These are phyloP conservation scores for Diglossa cyanea DNA, from an alignment of 2,797 vertebrate genomes.

Conservation along the genomic window DNA sequence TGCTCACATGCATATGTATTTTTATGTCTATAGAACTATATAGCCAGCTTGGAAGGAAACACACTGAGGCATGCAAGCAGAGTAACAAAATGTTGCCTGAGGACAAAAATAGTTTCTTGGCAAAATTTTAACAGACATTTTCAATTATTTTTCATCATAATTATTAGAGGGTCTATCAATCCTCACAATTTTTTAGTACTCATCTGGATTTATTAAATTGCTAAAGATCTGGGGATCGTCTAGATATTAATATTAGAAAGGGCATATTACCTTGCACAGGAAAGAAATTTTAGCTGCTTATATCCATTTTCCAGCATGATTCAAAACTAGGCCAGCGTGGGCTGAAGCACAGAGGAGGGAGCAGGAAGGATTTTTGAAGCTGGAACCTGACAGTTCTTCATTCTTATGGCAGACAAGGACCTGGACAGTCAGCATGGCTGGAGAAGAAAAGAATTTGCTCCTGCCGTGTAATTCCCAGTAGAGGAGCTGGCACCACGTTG, in stretches of 20 bases:
- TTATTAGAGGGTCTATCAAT: neutral
- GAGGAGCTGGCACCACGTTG: rapidly evolving
- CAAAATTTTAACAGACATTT: neutral
- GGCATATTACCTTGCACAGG: neutral
- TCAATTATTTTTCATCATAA: neutral
- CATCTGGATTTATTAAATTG: neutral
- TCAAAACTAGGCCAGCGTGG: neutral
- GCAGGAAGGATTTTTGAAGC: neutral
- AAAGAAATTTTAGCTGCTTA: neutral
- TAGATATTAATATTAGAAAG: neutral
- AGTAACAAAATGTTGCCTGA: neutral
- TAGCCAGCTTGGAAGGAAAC: neutral
- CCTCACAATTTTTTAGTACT: neutral
- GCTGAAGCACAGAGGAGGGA: neutral
- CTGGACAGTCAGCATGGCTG: neutral
- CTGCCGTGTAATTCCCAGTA: neutral
- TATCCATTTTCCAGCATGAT: neutral
- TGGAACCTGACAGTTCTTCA: neutral
- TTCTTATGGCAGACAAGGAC: neutral
- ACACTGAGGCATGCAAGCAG: neutral
- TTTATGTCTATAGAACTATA: neutral
- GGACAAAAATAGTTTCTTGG: neutral
- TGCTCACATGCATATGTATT: neutral
- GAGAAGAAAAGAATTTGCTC: neutral
- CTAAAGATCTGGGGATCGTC: neutral